Evolutionary conservation across 2,797 vertebrate genomes (phyloP), one percentile per base, ranked within the genome.

Genomic region (Cryptoblepharus egeriae): DNA sequence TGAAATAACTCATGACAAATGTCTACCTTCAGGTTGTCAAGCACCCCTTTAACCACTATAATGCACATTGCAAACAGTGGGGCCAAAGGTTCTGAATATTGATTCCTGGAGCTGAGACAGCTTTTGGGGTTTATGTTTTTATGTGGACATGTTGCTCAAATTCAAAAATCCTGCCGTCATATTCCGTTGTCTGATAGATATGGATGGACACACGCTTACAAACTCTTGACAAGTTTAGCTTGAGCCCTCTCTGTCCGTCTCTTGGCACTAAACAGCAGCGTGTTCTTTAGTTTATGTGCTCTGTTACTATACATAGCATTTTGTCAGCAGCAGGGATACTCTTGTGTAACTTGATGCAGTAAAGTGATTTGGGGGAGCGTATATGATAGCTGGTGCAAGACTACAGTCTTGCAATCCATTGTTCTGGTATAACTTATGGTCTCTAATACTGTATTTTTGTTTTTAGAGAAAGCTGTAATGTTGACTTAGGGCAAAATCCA

Each of bases 201-300:
- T 22, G 20, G 15, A 57, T 12, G 12, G 6, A 20, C 55, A 57
- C 55, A 57, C 52, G 15, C 9, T 3, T 2, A 55, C 52, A 55
- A 5, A 3, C 52, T 13, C 52, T 13, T 10, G 71, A 82, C 87
- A 52, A 60, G 90, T 82, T 61, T 82, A 77, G 82, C 77, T 84
- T 92, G 63, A 37, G 2, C 24, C 22, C 49, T 79, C 72, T 63
- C 81, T 79, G 24, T 78, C 12, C 73, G 9, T n/a, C 64, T 30
- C 32, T 39, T 15, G 65, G 45, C 0, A 0, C 28, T 45, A 70
- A 30, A 55, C 64, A 57, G 35, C 13, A 45, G 71, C 52, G 32
- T 52, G 26, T 61, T 63, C 80, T 63, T 67, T 32, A 4, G 77
- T 32, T 0, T 64, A 6, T 63, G 70, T 4, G n/a, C 74, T 64